Conservation (phyloP, 2,113 vertebrate genomes). For the Marmota flaviventris region DNA sequence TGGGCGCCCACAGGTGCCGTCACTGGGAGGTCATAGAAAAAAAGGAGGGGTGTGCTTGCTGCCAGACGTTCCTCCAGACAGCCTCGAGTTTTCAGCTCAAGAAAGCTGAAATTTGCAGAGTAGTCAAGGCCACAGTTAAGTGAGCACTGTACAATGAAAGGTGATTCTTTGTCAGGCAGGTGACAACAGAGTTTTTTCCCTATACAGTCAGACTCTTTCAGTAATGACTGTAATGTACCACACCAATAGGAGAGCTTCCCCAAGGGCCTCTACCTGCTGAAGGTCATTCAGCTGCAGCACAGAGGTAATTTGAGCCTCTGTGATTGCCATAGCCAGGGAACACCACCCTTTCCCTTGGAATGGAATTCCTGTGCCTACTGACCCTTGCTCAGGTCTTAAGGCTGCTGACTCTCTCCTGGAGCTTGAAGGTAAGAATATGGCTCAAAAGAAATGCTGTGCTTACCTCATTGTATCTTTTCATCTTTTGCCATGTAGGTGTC, state of each 20-base stretch:
- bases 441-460: not conserved
- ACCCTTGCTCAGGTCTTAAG: not conserved
- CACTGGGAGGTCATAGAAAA: not conserved
- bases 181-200: not conserved
- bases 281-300: not conserved
- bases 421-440: constrained; percentile 52
- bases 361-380: not conserved
- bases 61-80: not conserved
- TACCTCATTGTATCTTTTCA: not conserved
- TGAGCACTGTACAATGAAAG: not conserved
- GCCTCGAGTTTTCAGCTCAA: not conserved
- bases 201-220: not conserved
- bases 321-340: not conserved
- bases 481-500: not conserved
- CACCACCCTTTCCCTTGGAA: not conserved
- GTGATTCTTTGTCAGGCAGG: not conserved
- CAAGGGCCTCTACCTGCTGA: not conserved
- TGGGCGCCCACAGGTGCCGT: too few species aligned
- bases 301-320: not conserved
- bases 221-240: not conserved
- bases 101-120: not conserved
- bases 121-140: not conserved
- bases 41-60: not conserved
- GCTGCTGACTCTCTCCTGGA: not conserved
- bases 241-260: not conserved